These are phyloP conservation scores for Sternotherus odoratus DNA, from an alignment of 2,797 vertebrate genomes.

Conservation along the genomic window DNA sequence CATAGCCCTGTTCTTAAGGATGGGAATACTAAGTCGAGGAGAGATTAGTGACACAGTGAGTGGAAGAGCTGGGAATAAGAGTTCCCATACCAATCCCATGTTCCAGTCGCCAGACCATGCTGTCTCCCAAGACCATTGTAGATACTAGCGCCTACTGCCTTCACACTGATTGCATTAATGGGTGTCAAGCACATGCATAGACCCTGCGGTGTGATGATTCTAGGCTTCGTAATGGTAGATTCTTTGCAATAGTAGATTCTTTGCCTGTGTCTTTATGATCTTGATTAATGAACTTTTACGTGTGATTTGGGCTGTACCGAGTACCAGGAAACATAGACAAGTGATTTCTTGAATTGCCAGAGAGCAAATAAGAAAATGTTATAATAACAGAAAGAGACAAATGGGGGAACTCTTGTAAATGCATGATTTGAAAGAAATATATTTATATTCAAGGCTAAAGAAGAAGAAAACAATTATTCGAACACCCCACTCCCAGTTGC, in stretches of 20 bases:
- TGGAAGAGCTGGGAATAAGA: not conserved
- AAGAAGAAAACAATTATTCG: not conserved
- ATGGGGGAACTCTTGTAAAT: conserved; percentile 61
- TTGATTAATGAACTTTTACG: not conserved
- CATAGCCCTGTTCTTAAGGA: not conserved
- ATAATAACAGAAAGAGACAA: conserved; percentile 61
- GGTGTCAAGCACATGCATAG: accelerated
- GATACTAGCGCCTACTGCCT: not conserved
- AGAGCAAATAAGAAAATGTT: not conserved
- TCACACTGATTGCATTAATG: not conserved
- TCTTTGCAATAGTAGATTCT: not conserved
- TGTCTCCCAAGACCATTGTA: not conserved
- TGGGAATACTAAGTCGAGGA: not conserved
- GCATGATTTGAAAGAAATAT: not conserved
- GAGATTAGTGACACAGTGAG: not conserved
- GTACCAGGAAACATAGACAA: not conserved
- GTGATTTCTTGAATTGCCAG: not conserved
- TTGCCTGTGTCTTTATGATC: not conserved
- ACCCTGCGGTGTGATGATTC: not conserved
- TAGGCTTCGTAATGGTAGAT: not conserved
- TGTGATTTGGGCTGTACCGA: not conserved
- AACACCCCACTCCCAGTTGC: accelerated
- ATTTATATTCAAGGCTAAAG: not conserved
- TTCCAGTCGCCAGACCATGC: not conserved
- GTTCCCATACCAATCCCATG: not conserved